Base-by-base conservation (phyloP, 37 sponge, comb jelly and placozoan species). In the Axinella damicornis region DNA sequence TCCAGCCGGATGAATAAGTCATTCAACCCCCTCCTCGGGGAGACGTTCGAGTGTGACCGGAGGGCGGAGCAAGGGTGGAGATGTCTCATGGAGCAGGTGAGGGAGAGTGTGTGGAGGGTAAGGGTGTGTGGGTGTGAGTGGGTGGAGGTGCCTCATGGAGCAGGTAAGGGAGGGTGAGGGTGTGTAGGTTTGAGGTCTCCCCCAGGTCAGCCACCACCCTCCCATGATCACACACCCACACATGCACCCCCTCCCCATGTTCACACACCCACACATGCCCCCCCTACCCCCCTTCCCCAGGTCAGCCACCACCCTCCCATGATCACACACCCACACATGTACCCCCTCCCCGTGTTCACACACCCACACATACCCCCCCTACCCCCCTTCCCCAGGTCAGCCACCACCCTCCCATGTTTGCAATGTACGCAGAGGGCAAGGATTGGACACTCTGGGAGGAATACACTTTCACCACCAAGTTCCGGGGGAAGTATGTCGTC, bases 1-100 rank as follows among this genome's bases (percentile, higher is more conserved):
- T 64, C 75, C 35, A 96, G 93, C 88, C 20, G 98, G 21, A 76
- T 79, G 22, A 69, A 74, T 27, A 98, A 98, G 69, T 95, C 98
- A 4, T 98, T 98, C 71, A 98, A 98, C 77, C 98, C 98, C 5
- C 59, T 98, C 84, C 74, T 98, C 31, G 98, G 98, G 31, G 98
- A 98, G 72, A 98, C 98, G 5, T 98, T 70, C 73, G 98, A 98
- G 81, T 91, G 79, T 39, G 98, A 98, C 53, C 52, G 94, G 30
- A 89, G 93, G 52, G 79, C 80, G 1, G 95, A 94, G 60, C 27
- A 40, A 21, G 98, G 98, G 22, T 97, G 95, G 95, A 97, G 95
- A 80, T 68, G 75, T 22, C 64, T 97, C 20, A 53, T 80, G 32
- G 98, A 97, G 65, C 98, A 97, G 81, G 98, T 97, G 25, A 21